Evolutionary conservation across 2,797 vertebrate species (phyloP).

Genomic region (Malacoctenus gilli): DNA sequence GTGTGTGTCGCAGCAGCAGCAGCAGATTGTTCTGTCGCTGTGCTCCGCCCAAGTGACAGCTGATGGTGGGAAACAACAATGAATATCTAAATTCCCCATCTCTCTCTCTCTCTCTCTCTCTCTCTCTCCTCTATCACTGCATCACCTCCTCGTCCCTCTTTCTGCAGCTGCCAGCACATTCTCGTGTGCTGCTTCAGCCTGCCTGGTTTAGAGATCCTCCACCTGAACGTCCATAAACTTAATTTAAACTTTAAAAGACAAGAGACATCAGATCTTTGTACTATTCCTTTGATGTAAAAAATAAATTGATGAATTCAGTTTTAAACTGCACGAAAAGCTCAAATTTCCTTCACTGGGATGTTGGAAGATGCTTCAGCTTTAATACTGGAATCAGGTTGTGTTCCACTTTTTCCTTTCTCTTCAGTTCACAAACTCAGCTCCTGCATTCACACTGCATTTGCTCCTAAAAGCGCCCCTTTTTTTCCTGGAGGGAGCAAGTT

Average conservation of each 20-base stretch:
- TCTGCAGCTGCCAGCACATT: constrained; percentile 63
- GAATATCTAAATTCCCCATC: constrained; percentile 40
- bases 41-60: constrained; percentile 2
- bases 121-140: constrained; percentile 13
- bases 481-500: no score
- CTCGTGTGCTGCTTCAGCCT: constrained; percentile 40
- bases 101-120: constrained; percentile 29
- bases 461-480: no score
- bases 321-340: not conserved
- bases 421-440: no score
- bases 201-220: not conserved
- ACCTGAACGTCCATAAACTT: not conserved
- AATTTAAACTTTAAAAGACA: no score
- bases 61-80: constrained; percentile 15
- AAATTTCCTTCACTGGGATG: not conserved
- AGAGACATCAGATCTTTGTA: no score
- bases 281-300: no score
- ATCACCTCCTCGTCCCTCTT: constrained; percentile 36
- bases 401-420: no score
- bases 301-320: no score
- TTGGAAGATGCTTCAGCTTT: not conserved
- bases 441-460: no score
- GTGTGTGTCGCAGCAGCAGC: not conserved
- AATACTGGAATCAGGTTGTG: no score
- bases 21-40: constrained; percentile 7